Base-by-base conservation (phyloP, 2,113 vertebrate genomes). In the Ivindomyrus marchei region DNA sequence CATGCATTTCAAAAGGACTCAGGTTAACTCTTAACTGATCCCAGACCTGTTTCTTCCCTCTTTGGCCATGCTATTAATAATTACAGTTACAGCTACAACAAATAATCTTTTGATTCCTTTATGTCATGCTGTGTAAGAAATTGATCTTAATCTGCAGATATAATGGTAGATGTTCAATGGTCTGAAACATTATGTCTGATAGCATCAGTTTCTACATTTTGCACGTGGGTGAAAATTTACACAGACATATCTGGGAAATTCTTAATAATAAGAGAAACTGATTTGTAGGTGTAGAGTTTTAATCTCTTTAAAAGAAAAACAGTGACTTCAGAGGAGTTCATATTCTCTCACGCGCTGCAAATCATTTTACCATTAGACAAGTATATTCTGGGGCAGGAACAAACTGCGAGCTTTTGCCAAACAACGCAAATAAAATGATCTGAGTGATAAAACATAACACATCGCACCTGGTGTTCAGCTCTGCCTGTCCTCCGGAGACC, bases 351-450 rank as follows among this genome's bases (percentile, higher is more conserved):
- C 83, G 90, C 89, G 90, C 91, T 70, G 91, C 92, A 93, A 94
- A 94, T 95, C 94, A 93, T 89, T 90, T 94, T 88, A 62, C 36
- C 47, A 91, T 74, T 62, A 91, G 89, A 91, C 87, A 89, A 90
- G 90, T 52, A 89, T 62, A 85, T 7, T 90, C 83, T 88, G 70
- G 90, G 92, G 90, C 91, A 88, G 74, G 88, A 53, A 89, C 87
- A 92, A 93, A 89, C 91, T 83, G 91, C 91, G 74, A 91, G 91
- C 90, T 90, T 93, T 89, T 0, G 45, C 89, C 88, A 87, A 49
- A 88, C 47, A 85, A 77, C 90, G 80, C 77, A 92, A 88, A 90
- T 91, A 88, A 66, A 50, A 90, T 92, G 91, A 89, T 90, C 90
- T 89, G 39, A 89, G 70, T 91, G 92, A 93, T 90, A 88, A 88